Conservation (phyloP, 2,113 vertebrate genomes). For the Coreoperca whiteheadi region DNA sequence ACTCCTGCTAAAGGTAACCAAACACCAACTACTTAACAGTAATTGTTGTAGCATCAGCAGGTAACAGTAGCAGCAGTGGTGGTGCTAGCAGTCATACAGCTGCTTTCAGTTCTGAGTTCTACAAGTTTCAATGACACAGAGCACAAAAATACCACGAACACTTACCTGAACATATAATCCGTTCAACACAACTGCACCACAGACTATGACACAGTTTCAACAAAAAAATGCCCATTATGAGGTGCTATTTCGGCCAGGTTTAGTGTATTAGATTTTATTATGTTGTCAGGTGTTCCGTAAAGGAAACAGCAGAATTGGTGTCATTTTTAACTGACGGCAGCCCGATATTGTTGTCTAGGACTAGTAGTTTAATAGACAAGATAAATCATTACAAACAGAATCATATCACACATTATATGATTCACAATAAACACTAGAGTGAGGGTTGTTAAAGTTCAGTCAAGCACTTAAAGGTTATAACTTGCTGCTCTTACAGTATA, state of each 20-base stretch:
- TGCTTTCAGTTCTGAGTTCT: background rate
- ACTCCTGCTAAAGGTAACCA: slow-evolving; percentile 14
- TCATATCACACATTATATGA: background rate
- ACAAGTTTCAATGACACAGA: background rate
- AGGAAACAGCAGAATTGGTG: no score
- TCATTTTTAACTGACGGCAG: background rate
- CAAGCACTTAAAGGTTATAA: background rate
- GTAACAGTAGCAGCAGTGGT: background rate
- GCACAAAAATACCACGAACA: no score
- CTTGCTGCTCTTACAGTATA: background rate
- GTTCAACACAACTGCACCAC: background rate
- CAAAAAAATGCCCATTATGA: no score
- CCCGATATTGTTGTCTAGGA: background rate
- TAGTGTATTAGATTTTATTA: no score
- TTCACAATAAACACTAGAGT: slow-evolving; percentile 2
- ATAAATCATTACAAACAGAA: background rate
- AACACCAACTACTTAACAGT: background rate
- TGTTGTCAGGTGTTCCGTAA: background rate
- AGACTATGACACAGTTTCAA: background rate
- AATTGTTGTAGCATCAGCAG: background rate
- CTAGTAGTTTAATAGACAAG: background rate
- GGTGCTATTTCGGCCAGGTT: background rate
- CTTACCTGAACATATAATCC: background rate
- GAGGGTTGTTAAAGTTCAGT: slow-evolving; percentile 1
- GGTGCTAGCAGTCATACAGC: background rate